Conservation (phyloP, 2,888 invertebrate species). For the Conops quadrifasciatus region DNA sequence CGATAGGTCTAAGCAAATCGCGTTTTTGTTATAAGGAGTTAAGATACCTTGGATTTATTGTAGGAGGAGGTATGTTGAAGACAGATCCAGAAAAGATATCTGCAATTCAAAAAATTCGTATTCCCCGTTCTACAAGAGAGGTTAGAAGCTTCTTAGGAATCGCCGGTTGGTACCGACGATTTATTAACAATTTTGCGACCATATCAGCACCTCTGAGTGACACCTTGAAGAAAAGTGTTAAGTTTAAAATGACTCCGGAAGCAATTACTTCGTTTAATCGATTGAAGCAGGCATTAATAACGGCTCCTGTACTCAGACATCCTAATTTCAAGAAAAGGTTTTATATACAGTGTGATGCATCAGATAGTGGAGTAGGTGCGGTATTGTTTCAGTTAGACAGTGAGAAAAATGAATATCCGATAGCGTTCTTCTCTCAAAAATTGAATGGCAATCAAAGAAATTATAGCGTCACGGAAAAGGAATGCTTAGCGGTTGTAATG, state of each 20-base stretch:
- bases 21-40: neutral
- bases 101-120: too few relatives aligned
- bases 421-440: too few relatives aligned
- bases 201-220: neutral
- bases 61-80: neutral
- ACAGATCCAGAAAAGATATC: neutral
- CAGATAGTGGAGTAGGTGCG: too few relatives aligned
- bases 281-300: too few relatives aligned
- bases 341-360: neutral
- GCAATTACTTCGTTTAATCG: neutral
- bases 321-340: neutral
- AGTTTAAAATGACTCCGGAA: neutral
- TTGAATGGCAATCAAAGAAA: too few relatives aligned
- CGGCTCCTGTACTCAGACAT: neutral
- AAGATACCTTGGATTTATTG: too few relatives aligned
- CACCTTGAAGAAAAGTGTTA: neutral
- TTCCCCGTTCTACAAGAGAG: neutral
- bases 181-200: too few relatives aligned
- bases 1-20: neutral
- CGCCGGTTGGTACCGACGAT: too few relatives aligned
- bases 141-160: neutral
- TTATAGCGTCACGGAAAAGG: too few relatives aligned
- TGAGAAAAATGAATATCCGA: too few relatives aligned
- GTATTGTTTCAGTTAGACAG: too few relatives aligned
- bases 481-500: too few relatives aligned